Evolutionary conservation across 2,113 vertebrate species (phyloP), one percentile per base, ranked within the genome.

Genomic region (Morone saxatilis): DNA sequence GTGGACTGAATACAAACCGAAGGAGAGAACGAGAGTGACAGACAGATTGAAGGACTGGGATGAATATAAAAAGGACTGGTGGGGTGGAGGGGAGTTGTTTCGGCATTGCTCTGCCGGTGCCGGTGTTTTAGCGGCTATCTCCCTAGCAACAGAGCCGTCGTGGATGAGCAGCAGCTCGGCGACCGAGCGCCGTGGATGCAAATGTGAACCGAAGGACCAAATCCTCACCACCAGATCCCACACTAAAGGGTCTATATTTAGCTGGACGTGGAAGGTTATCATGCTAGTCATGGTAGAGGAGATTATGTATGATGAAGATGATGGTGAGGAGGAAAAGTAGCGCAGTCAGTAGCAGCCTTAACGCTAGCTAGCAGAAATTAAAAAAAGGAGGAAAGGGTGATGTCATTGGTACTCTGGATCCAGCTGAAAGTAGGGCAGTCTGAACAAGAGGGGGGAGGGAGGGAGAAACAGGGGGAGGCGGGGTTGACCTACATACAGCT

Each of bases 401-500:
- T 94, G 95, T 95, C 94, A 95, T 87, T 65, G 80, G 84, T 86
- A 57, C 85, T 87, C 81, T 78, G 86, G 86, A 90, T 94, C 84
- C 88, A 92, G 89, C 93, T 91, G 94, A 94, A 96, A 96, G 94
- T 95, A 95, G 95, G 95, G 89, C 95, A 95, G 91, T 86, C 86
- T 88, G 92, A 89, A 61, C 72, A 86, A 88, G 65, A 70, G 86
- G 71, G 62, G 80, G 59, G 86, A 74, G 81, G 76, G 77, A 53
- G 81, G 54, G 80, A 61, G 86, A 25, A 72, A 59, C 63, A 36
- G 76, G 71, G 76, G 71, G 80, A 71, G 88, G 91, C 25, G 84
- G 91, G 75, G 89, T 70, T 95, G 95, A 96, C 95, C 95, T 95
- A 96, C 93, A 95, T 96, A 94, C 95, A 95, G 92, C 94, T 95